Conservation (phyloP, 1,140 invertebrate genomes). For the Phortica variegata region DNA sequence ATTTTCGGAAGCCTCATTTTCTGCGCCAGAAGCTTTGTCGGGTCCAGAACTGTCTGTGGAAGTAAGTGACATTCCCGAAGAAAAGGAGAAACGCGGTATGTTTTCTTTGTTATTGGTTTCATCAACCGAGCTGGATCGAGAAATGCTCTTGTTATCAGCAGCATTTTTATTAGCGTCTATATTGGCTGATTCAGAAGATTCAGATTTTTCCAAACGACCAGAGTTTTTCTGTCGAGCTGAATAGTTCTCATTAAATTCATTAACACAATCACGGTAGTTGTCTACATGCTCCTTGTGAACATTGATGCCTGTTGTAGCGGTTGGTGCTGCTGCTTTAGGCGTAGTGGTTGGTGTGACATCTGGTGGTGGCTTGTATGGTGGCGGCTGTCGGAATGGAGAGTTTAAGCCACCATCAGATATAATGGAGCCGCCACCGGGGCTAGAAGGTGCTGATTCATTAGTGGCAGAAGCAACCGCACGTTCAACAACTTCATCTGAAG, state of each 20-base stretch:
- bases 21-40: constrained; percentile 25
- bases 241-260: constrained; percentile 26
- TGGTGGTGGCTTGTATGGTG: constrained; percentile 69
- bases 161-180: constrained; percentile 5
- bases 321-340: constrained; percentile 3
- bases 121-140: constrained; percentile 39
- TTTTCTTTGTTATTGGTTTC: constrained; percentile 42
- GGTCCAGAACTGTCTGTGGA: constrained; percentile 33
- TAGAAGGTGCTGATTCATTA: constrained; percentile 37
- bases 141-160: constrained; percentile 12
- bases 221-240: constrained; percentile 13
- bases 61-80: constrained; percentile 30
- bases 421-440: constrained; percentile 34
- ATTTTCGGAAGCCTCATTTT: constrained; percentile 42
- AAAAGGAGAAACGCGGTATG: constrained; percentile 48
- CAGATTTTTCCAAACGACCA: constrained; percentile 1
- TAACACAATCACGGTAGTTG: constrained; percentile 46
- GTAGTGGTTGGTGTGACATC: constrained; percentile 55
- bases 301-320: constrained; percentile 7
- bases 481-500: constrained; percentile 57
- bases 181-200: background rate
- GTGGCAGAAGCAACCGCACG: constrained; percentile 43
- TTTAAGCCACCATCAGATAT: constrained; percentile 32
- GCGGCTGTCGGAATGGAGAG: constrained; percentile 58
- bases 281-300: constrained; percentile 32